Base-by-base conservation (phyloP, 1,140 invertebrate species). In the Bombus waltoni region DNA sequence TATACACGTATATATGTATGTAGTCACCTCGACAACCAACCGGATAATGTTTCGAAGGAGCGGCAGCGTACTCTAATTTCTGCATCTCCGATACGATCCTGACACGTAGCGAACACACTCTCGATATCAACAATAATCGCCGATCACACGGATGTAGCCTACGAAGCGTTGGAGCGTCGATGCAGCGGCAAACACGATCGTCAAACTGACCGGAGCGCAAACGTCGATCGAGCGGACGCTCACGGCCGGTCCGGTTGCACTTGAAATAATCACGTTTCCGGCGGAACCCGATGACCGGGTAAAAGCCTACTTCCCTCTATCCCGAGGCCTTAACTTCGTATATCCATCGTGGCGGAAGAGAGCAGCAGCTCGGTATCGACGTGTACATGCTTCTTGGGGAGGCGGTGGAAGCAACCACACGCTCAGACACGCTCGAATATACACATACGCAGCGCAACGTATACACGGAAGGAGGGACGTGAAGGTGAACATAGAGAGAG, bases 271-370 rank as follows among this genome's bases (percentile, higher is more conserved):
- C 82, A 62, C 18, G 76, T 79, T 87, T 79, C 70, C 86, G 82
- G 57, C 35, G 59, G 68, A 87, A 80, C 86, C 74, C 62, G 86
- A 87, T 80, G 86, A 87, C 86, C 86, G 86, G 71, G 82, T 87
- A 87, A 87, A 87, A 87, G 82, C 82, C 82, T 85, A 86, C 85
- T 47, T 85, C 75, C 70, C 42, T 53, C 62, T 70, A 70, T 62
- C 76, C 75, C 35, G 15, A 47, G n/a, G 11, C 66, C 77, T 85
- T 87, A 87, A 87, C 86, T 81, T 87, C 86, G 86, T 87, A 85
- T 84, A 74, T 75, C 78, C 71, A 85, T 70, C 84, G 59, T 72
- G 35, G 38, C 42, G 84, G 84, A 81, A 81, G 83, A 85, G 83
- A 73, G 35, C 18, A 18, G 13, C n/a, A 10, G 28, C 22, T 28